Evolutionary conservation across 1,140 invertebrate species (phyloP).

Genomic region (Camponotus vicinus): DNA sequence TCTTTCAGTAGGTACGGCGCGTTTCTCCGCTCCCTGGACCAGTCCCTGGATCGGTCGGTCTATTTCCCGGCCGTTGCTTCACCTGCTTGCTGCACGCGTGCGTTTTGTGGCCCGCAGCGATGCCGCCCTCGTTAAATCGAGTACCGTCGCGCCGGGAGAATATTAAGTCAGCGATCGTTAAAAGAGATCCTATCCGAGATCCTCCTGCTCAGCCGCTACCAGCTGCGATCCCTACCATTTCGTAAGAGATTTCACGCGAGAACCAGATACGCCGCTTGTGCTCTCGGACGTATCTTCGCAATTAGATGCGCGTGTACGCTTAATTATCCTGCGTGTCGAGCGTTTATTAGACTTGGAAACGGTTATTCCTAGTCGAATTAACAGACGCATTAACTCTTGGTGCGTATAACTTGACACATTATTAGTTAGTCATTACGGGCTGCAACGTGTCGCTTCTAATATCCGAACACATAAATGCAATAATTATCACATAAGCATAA

Average conservation of each 20-base stretch:
- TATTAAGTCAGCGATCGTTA: slow-evolving; percentile 72
- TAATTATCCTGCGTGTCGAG: slow-evolving; percentile 43
- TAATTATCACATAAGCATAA: slow-evolving; percentile 6
- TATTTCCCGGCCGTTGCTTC: slow-evolving; percentile 65
- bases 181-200: slow-evolving; percentile 46
- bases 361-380: slow-evolving; percentile 38
- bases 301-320: slow-evolving; percentile 41
- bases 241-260: slow-evolving; percentile 16
- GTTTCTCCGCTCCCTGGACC: slow-evolving; percentile 52
- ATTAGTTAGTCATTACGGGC: neutral
- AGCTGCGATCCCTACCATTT: slow-evolving; percentile 35
- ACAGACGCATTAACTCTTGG: neutral
- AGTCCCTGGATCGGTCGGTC: slow-evolving; percentile 47
- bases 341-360: neutral
- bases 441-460: neutral
- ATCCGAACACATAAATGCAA: slow-evolving; percentile 4
- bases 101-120: slow-evolving; percentile 61
- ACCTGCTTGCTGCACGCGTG: slow-evolving; percentile 46
- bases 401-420: slow-evolving; percentile 19
- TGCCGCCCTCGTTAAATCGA: slow-evolving; percentile 73
- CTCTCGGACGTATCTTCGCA: slow-evolving; percentile 21
- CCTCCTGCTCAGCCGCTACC: neutral
- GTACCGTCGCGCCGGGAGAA: slow-evolving; percentile 44
- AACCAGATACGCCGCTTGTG: neutral
- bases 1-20: no score